Percentiles rank a stretch among this genome's conserved stretches.
Evolutionary conservation across 2,113 vertebrate genomes (phyloP).

Genomic region (Hipposideros armiger): DNA sequence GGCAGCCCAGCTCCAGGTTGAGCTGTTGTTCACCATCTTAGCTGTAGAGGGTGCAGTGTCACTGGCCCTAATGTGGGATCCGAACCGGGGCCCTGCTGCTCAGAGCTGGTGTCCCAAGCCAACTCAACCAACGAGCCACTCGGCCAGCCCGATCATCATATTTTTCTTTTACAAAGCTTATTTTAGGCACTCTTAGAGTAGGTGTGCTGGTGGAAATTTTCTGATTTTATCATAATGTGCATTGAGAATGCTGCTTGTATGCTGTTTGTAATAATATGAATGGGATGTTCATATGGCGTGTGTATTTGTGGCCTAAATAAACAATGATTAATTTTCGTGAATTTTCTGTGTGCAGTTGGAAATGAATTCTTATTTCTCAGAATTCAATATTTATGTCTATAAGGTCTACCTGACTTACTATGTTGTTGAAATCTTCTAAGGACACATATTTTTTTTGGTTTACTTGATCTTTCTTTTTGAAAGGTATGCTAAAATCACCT

Average conservation of each 20-base stretch:
- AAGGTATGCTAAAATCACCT: not conserved
- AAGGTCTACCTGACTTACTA: not conserved
- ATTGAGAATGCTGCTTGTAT: not conserved
- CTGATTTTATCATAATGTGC: not conserved
- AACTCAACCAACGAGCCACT: too few relatives aligned
- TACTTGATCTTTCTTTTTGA: not conserved
- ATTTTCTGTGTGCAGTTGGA: not conserved
- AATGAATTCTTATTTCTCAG: not conserved
- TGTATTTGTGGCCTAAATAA: not conserved
- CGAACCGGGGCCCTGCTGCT: too few relatives aligned
- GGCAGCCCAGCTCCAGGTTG: too few relatives aligned
- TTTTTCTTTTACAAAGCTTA: not conserved
- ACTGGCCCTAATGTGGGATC: too few relatives aligned
- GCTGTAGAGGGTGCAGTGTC: too few relatives aligned
- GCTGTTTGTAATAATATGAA: not conserved
- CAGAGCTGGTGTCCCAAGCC: too few relatives aligned
- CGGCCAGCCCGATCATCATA: too few relatives aligned
- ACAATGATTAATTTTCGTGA: not conserved
- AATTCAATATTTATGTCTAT: not conserved
- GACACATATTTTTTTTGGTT: not conserved
- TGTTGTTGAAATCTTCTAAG: not conserved
- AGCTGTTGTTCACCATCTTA: too few relatives aligned
- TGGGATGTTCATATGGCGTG: not conserved
- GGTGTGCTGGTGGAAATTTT: not conserved
- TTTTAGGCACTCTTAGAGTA: not conserved